Base-by-base conservation (phyloP, 2,113 vertebrate species). In the Myrmophylax atrothorax region DNA sequence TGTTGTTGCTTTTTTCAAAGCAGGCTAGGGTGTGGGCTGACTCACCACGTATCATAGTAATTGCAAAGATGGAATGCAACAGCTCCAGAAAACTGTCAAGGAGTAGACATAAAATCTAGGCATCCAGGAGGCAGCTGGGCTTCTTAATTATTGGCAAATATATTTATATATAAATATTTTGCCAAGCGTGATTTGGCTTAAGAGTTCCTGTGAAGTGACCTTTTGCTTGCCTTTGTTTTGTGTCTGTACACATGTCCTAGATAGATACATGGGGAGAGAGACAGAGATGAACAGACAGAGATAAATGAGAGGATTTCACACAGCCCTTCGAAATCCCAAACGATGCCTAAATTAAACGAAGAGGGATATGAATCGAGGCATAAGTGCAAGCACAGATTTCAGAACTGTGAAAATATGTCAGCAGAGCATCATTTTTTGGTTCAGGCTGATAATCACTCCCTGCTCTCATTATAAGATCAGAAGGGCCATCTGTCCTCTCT, bases 151-250 rank as follows among this genome's bases (percentile, higher is more conserved):
- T 93, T 95, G 90, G 86, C 92, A 96, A 96, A 95, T 96, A 89
- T 95, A 96, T 97, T 97, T 96, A 95, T 96, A 86, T 91, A 96
- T 95, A 97, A 96, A 97, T 96, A 97, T 97, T 97, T 97, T 96
- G 92, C 93, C 90, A 89, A 94, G 95, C 84, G 47, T 89, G 88
- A 92, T 94, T 93, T 93, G 93, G 86, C 86, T 95, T 81, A 95
- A 94, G 81, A 93, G 80, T 94, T 91, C 88, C 90, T 95, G 95
- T 91, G 96, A 96, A 96, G 76, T 92, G 95, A 96, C 94, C 96
- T 97, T 91, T 95, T 59, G 77, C 86, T 96, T 97, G 77, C 95
- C 84, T 96, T 96, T 96, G 94, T 95, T 95, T 94, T 78, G 72
- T 94, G 94, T 89, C 82, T 91, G 85, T 86, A 82, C 79, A 91